Conservation (phyloP, 1,140 invertebrate genomes). For the Neodiprion virginianus region DNA sequence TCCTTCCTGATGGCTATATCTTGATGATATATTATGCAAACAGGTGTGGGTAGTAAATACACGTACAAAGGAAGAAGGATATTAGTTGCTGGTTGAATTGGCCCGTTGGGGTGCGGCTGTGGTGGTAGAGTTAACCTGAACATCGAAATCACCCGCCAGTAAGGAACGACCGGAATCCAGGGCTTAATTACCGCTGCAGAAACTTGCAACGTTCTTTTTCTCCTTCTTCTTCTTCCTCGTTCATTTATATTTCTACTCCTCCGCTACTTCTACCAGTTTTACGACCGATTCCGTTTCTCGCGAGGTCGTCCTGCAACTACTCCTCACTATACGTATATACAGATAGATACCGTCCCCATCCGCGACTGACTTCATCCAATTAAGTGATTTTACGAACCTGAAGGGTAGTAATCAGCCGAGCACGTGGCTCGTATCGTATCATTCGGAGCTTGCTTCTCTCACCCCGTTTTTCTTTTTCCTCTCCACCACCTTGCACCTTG, state of each 20-base stretch:
- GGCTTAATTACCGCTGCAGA: background rate
- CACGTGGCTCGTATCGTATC: background rate
- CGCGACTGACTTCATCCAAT: constrained; percentile 1
- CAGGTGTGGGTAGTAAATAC: no score
- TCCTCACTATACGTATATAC: background rate
- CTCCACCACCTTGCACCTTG: no score
- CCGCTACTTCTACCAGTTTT: background rate
- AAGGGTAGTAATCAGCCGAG: constrained; percentile 1
- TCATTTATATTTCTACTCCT: background rate
- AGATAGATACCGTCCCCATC: no score
- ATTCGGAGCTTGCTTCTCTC: no score
- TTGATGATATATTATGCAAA: no score
- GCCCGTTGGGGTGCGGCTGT: background rate
- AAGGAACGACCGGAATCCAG: background rate
- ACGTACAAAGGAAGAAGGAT: no score
- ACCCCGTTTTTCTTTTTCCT: no score
- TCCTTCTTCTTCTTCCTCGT: no score
- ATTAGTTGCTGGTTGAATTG: no score
- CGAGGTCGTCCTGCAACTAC: background rate
- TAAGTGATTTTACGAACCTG: constrained; percentile 4
- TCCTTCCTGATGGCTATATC: no score
- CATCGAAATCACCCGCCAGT: background rate
- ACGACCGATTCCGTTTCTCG: background rate
- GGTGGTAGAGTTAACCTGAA: background rate
- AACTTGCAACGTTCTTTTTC: background rate